Percentiles rank a stretch among this genome's conserved stretches.
These are phyloP conservation scores for Cheilosia scutellata DNA, from an alignment of 2,888 invertebrate genomes.

Conservation along the genomic window DNA sequence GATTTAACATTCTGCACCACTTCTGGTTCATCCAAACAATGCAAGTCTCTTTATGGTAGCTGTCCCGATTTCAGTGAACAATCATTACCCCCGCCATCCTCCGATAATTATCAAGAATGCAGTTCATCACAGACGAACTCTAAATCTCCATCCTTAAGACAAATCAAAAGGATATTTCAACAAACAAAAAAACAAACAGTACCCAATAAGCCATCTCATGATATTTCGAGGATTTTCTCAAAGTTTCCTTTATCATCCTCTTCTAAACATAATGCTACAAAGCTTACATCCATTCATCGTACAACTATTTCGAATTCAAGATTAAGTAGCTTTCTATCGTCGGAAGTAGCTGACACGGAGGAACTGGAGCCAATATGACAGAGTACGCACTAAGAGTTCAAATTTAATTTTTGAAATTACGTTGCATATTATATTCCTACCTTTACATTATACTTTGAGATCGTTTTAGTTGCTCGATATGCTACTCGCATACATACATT, in stretches of 20 bases:
- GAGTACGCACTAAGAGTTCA: conserved; percentile 69
- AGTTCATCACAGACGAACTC: background rate
- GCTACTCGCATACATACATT: background rate
- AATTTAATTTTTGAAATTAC: conserved; percentile 1
- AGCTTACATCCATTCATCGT: background rate
- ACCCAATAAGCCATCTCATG: conserved; percentile 7
- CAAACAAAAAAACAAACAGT: conserved; percentile 7
- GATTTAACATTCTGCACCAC: background rate
- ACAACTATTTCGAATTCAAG: conserved; percentile 1
- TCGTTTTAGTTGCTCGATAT: conserved; percentile 3
- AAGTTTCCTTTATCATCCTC: conserved; percentile 13
- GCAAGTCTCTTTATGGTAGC: conserved; percentile 2
- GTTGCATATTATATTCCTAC: background rate
- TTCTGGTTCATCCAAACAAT: background rate
- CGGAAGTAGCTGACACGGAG: conserved; percentile 41
- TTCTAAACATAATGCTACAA: conserved; percentile 14
- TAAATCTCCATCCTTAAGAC: background rate
- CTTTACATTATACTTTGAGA: background rate
- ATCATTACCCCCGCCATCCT: background rate
- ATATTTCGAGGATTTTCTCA: conserved; percentile 18
- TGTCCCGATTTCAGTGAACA: conserved; percentile 17
- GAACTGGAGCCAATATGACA: conserved; percentile 76
- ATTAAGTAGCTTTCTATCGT: background rate
- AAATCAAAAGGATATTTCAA: conserved; percentile 10
- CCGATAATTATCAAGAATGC: background rate